phyloP scores from a whole-genome alignment of 2,888 invertebrate species.

The Agriopis aurantiaria region DNA sequence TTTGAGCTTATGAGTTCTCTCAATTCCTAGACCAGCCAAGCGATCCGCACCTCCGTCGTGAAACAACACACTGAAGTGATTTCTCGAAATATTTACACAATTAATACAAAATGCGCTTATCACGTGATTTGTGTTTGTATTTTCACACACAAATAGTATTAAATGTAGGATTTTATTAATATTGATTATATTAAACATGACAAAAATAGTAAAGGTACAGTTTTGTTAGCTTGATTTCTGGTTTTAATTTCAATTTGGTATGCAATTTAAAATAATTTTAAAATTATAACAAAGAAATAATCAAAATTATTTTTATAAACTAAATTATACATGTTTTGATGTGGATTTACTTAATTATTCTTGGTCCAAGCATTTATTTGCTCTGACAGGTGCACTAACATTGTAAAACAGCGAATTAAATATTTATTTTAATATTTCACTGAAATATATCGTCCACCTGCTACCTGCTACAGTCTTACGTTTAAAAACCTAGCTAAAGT shows the following conservation, averaged over 20 bases:
- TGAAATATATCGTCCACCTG: too few relatives aligned
- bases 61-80: slow-evolving; percentile 55
- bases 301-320: not conserved
- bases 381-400: too few relatives aligned
- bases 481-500: too few relatives aligned
- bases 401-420: too few relatives aligned
- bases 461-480: too few relatives aligned
- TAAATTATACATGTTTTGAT: slow-evolving; percentile 1
- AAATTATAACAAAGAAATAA: not conserved
- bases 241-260: not conserved
- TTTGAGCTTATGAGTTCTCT: slow-evolving; percentile 82
- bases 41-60: slow-evolving; percentile 62
- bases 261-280: not conserved
- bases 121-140: slow-evolving; percentile 31
- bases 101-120: slow-evolving; percentile 43
- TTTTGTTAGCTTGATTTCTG: not conserved
- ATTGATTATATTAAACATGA: slow-evolving; percentile 16
- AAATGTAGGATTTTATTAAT: slow-evolving; percentile 19
- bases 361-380: not conserved
- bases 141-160: slow-evolving; percentile 15
- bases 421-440: too few relatives aligned
- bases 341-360: not conserved
- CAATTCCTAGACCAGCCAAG: slow-evolving; percentile 84
- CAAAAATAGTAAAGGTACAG: slow-evolving; percentile 16
- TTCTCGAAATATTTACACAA: slow-evolving; percentile 61